These are phyloP conservation scores for Darevskia nairensis DNA, from an alignment of 2,797 vertebrate species.

Conservation along the genomic window DNA sequence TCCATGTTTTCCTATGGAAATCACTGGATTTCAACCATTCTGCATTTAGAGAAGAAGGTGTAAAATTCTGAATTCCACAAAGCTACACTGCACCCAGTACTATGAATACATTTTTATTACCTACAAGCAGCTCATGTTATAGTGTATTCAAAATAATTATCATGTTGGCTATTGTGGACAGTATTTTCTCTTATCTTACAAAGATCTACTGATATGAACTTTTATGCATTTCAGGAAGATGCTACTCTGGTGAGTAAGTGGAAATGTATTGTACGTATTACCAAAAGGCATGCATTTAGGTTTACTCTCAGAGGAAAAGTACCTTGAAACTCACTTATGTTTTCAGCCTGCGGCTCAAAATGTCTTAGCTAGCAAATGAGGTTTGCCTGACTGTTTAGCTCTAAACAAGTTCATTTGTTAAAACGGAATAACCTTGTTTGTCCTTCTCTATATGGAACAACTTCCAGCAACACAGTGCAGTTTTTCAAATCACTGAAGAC, in stretches of 20 bases:
- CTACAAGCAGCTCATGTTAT: not conserved
- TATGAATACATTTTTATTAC: not conserved
- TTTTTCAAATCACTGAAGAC: not conserved
- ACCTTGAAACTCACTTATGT: slow-evolving; percentile 61
- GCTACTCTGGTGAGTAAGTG: not conserved
- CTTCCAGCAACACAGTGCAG: slow-evolving; percentile 69
- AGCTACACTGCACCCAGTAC: not conserved
- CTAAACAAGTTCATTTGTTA: slow-evolving; percentile 65
- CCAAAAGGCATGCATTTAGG: slow-evolving; percentile 4
- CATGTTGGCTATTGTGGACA: not conserved
- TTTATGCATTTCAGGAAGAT: not conserved
- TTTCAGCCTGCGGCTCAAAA: slow-evolving; percentile 64
- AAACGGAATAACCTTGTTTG: slow-evolving; percentile 63
- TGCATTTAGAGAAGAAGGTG: not conserved
- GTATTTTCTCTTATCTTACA: slow-evolving; percentile 15
- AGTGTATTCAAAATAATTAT: not conserved
- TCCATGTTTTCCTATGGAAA: not conserved
- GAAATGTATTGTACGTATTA: slow-evolving; percentile 35
- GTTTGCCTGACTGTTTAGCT: slow-evolving; percentile 66
- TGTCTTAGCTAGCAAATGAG: slow-evolving; percentile 50
- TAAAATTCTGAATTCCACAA: not conserved
- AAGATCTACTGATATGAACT: not conserved
- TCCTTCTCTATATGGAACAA: slow-evolving; percentile 61
- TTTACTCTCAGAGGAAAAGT: slow-evolving; percentile 50
- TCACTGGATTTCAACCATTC: not conserved